Evolutionary conservation across 2,797 vertebrate species (phyloP), one percentile per base, ranked within the genome.

Genomic region (Crenuchus spilurus): DNA sequence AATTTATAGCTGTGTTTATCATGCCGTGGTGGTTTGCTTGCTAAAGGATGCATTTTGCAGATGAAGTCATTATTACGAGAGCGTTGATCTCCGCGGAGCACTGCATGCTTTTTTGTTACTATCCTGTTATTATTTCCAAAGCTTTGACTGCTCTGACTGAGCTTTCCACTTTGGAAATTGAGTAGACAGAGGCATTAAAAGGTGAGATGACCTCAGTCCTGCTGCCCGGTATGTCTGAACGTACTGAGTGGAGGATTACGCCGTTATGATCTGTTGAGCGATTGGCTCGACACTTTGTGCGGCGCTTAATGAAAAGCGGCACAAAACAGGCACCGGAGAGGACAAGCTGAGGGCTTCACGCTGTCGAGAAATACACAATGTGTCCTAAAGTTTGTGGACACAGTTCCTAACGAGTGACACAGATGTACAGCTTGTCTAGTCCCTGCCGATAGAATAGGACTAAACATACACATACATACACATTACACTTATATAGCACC

Each of bases 11-110:
- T 75, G 67, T 72, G 88, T 85, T 88, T 87, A 82, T 83, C 85
- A 87, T 82, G 85, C 80, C 83, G 83, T 71, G 80, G 78, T 77
- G 78, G 82, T 85, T 87, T 84, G 72, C 80, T 85, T 83, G 86
- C 82, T 84, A 86, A 90, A 83, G 80, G 42, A 86, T 86, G 85
- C 77, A 79, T 87, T 86, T 86, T 70, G 79, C 73, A 76, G 84
- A 90, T 90, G 85, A 90, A 87, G 86, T 90, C 89, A 89, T 86
- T 82, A 89, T 80, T 14, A 30, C 41, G 24, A 88, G 86, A 87
- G 71, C 80, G 57, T 82, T 86, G 84, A 90, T 85, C 78, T 75
- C 74, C 61, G 65, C 73, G 80, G 85, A 86, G 83, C 66, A 26
- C 81, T 72, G 61, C 60, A 10, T 30, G 39, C 48, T 26, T 44